Percentiles rank a stretch among this genome's conserved stretches.
Evolutionary conservation across 1,140 invertebrate species (phyloP).

Genomic region (Dinoponera quadriceps): DNA sequence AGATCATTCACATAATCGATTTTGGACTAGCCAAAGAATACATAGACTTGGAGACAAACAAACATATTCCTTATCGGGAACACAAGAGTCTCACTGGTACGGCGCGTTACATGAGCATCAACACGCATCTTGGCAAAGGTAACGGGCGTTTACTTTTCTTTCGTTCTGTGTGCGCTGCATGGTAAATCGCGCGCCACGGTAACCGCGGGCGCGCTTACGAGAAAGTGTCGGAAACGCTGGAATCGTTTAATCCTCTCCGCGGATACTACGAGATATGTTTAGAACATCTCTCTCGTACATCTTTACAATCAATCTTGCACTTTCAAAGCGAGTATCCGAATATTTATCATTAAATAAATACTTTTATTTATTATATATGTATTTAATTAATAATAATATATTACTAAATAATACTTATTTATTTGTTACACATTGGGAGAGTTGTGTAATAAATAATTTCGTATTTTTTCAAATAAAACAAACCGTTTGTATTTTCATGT

Average conservation of each 20-base stretch:
- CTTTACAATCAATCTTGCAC: too few species aligned
- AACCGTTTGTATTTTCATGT: too few species aligned
- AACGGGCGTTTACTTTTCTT: constrained; percentile 66
- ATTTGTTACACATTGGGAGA: too few species aligned
- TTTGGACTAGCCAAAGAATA: constrained; percentile 99
- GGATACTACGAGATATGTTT: background rate
- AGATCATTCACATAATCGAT: constrained; percentile 99
- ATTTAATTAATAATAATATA: too few species aligned
- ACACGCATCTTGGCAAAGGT: constrained; percentile 99
- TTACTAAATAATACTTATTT: too few species aligned
- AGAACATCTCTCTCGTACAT: too few species aligned
- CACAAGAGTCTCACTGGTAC: constrained; percentile 99
- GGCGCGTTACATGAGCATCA: constrained; percentile 99
- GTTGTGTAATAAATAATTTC: too few species aligned
- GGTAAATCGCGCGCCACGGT: constrained; percentile 21
- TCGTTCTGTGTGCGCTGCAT: background rate
- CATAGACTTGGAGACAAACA: constrained; percentile 99
- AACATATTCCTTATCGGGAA: constrained; percentile 99
- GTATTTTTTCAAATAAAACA: too few species aligned
- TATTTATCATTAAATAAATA: too few species aligned
- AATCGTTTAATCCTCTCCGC: constrained; percentile 29
- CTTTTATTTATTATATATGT: too few species aligned
- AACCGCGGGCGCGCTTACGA: background rate
- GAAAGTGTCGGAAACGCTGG: constrained; percentile 45
- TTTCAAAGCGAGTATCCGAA: too few species aligned